Evolutionary conservation across 2,797 vertebrate species (phyloP), one percentile per base, ranked within the genome.

Genomic region (Erpetoichthys calabaricus): DNA sequence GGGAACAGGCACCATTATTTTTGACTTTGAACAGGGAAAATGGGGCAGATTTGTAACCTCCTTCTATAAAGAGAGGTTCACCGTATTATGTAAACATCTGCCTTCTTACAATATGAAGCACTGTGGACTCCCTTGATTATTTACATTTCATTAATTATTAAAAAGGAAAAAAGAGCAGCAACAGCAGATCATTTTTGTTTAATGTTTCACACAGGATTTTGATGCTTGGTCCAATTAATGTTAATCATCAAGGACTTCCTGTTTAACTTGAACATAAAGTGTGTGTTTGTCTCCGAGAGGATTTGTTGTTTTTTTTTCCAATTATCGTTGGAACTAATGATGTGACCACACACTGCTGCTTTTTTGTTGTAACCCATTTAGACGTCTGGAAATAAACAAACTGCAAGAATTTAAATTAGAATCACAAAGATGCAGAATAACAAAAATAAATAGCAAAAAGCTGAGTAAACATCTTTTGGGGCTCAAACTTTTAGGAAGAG

Each of bases 101-200:
- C 80, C 82, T 87, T 82, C 89, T 92, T 86, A 71, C 82, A 80
- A 73, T 67, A 67, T 72, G 75, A 75, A 87, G 88, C 80, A 76
- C 79, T 81, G 75, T 82, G 83, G 81, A 85, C 78, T 90, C 81
- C 77, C 82, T 69, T 76, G 78, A 86, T 84, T 93, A 91, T 94
- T 94, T 94, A 88, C 86, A 89, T 91, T 92, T 88, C 83, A 91
- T 94, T 96, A 90, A 93, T 93, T 90, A 94, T 92, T 86, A 77
- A 85, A 84, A 69, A 78, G 68, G 67, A 65, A 82, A 58, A 82
- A 78, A 45, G 58, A 9, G 73, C 68, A 87, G 89, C 92, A 92
- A 92, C 88, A 90, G 71, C 64, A 84, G 86, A 88, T 90, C 79
- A 87, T 82, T 86, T 84, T 87, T 88, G 89, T 90, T 92, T 90